A percentile compares a stretch with the other conserved stretches of the same genome.
phyloP scores from a whole-genome alignment of 2,113 vertebrate species.

The Poeciliopsis prolifica region DNA sequence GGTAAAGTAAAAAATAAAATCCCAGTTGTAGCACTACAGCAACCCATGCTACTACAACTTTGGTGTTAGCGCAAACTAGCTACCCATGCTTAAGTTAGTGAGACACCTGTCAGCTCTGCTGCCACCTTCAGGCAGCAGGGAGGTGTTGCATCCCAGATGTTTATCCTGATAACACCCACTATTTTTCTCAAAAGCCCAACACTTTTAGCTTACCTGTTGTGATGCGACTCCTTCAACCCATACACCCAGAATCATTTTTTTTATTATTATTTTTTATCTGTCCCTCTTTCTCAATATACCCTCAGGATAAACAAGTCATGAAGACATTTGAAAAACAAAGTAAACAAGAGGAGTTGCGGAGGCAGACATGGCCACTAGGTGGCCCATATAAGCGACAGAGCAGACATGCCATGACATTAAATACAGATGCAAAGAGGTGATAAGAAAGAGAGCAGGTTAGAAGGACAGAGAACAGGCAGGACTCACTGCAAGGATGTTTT shows the following conservation, averaged over 20 bases:
- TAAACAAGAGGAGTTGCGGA: slow-evolving; percentile 62
- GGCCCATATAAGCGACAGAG: slow-evolving; percentile 63
- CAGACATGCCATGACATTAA: slow-evolving; percentile 68
- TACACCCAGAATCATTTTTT: background rate
- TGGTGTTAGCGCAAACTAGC: slow-evolving; percentile 38
- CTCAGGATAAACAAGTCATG: slow-evolving; percentile 81
- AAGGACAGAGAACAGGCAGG: slow-evolving; percentile 28
- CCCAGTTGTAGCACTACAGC: slow-evolving; percentile 60
- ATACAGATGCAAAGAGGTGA: slow-evolving; percentile 66
- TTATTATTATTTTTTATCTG: background rate
- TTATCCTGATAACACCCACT: slow-evolving; percentile 76
- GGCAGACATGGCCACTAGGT: slow-evolving; percentile 61
- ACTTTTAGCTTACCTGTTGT: slow-evolving; percentile 62
- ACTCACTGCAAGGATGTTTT: slow-evolving; percentile 51
- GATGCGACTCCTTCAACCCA: background rate
- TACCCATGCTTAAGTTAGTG: slow-evolving; percentile 69
- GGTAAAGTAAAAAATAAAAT: slow-evolving; percentile 5
- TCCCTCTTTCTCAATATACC: slow-evolving; percentile 6
- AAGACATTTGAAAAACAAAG: slow-evolving; percentile 34
- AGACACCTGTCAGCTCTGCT: slow-evolving; percentile 40
- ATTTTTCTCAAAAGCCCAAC: slow-evolving; percentile 6
- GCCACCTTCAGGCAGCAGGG: slow-evolving; percentile 50
- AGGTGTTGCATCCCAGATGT: slow-evolving; percentile 79
- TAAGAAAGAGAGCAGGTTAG: slow-evolving; percentile 45
- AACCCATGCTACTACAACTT: slow-evolving; percentile 71